Conservation (phyloP, 1,140 invertebrate genomes). For the Drosophila trapezifrons region DNA sequence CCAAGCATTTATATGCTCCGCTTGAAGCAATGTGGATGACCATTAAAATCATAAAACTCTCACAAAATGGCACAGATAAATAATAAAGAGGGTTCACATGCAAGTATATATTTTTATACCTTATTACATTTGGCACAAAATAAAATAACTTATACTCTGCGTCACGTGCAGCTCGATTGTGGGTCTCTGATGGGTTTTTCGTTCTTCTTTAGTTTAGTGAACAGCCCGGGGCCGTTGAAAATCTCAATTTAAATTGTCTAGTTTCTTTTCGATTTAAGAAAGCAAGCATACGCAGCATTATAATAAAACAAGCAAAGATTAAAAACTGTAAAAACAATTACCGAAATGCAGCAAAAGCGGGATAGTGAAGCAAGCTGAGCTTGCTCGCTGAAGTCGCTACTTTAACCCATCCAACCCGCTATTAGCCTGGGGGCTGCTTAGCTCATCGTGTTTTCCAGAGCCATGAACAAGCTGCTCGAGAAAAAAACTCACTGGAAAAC, state of each 20-base stretch:
- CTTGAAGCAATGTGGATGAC: slow-evolving; percentile 5
- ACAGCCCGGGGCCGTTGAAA: slow-evolving; percentile 6
- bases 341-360: slow-evolving; percentile 21
- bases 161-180: slow-evolving; percentile 25
- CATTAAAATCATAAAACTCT: slow-evolving; percentile 6
- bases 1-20: slow-evolving; percentile 17
- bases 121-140: slow-evolving; percentile 11
- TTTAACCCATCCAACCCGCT: slow-evolving; percentile 26
- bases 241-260: slow-evolving; percentile 25
- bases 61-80: not conserved
- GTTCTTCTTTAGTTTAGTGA: slow-evolving; percentile 3
- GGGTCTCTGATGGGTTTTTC: not conserved
- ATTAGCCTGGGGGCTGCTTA: slow-evolving; percentile 31
- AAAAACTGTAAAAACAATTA: slow-evolving; percentile 42
- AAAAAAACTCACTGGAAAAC: slow-evolving; percentile 33
- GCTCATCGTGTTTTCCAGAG: slow-evolving; percentile 79
- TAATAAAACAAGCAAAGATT: slow-evolving; percentile 11
- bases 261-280: slow-evolving; percentile 4
- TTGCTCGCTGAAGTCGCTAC: slow-evolving; percentile 33
- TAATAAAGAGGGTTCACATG: not conserved
- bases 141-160: slow-evolving; percentile 5
- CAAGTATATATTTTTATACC: not conserved
- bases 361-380: slow-evolving; percentile 23
- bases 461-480: slow-evolving; percentile 62
- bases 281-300: slow-evolving; percentile 11